Conservation (phyloP, 2,113 vertebrate species). For the Alectura lathami region DNA sequence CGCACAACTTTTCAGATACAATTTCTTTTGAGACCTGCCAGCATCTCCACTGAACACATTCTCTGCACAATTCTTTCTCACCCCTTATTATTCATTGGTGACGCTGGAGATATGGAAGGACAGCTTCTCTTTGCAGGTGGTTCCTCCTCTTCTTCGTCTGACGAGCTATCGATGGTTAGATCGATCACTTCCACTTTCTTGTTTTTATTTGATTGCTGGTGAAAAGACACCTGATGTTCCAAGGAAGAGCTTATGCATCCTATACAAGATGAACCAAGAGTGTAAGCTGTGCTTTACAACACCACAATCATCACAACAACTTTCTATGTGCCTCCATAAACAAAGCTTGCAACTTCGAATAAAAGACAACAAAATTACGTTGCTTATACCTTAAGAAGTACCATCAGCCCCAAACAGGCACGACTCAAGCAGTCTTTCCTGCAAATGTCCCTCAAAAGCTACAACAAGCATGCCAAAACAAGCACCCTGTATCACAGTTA, state of each 20-base stretch:
- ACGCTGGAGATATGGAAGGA: conserved; percentile 90
- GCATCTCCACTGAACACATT: neutral
- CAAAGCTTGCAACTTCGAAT: neutral
- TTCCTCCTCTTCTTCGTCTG: conserved; percentile 91
- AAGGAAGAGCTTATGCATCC: conserved; percentile 84
- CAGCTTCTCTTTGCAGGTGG: conserved; percentile 90
- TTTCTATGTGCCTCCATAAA: neutral
- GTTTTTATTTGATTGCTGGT: conserved; percentile 82
- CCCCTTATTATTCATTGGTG: conserved; percentile 90
- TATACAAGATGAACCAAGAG: neutral
- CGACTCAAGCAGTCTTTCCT: neutral
- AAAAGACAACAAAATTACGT: neutral
- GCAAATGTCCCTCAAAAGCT: neutral
- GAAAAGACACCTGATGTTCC: conserved; percentile 83
- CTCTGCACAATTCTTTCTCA: conserved; percentile 59
- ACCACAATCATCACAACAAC: neutral
- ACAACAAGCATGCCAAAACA: rapidly evolving
- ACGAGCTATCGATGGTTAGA: conserved; percentile 96
- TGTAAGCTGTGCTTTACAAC: neutral
- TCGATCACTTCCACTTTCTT: conserved; percentile 98
- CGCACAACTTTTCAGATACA: neutral
- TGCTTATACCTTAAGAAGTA: neutral
- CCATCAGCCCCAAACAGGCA: neutral
- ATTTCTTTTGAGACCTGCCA: neutral
- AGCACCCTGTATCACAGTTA: neutral